These are phyloP conservation scores for Malurus leucopterus DNA, from an alignment of 2,797 vertebrate species.

Conservation along the genomic window DNA sequence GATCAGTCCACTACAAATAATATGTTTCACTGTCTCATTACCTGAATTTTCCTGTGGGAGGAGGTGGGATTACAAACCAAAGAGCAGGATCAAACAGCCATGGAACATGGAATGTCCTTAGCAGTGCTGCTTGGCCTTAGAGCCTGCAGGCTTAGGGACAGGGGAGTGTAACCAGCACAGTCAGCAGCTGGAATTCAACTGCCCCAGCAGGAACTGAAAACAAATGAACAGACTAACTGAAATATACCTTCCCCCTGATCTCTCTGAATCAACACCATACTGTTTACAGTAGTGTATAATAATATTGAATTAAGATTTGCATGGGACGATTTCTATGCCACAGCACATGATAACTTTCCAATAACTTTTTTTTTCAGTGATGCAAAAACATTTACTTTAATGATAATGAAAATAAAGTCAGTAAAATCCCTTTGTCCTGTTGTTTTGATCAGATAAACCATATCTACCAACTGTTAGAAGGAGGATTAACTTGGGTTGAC, in stretches of 20 bases:
- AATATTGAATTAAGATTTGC: slow-evolving; percentile 69
- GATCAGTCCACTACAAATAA: neutral
- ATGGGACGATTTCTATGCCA: slow-evolving; percentile 41
- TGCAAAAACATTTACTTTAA: slow-evolving; percentile 60
- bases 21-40: neutral
- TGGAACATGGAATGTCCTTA: neutral
- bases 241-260: slow-evolving; percentile 23
- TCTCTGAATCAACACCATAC: slow-evolving; percentile 47
- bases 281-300: slow-evolving; percentile 64
- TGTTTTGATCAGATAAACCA: slow-evolving; percentile 59
- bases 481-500: slow-evolving; percentile 58
- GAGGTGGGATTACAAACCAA: neutral
- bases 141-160: neutral
- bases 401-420: slow-evolving; percentile 61
- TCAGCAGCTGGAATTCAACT: slow-evolving; percentile 46
- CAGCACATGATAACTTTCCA: slow-evolving; percentile 34
- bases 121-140: neutral
- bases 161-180: neutral
- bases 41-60: neutral
- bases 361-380: slow-evolving; percentile 2
- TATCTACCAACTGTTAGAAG: slow-evolving; percentile 61
- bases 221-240: slow-evolving; percentile 38
- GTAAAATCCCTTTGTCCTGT: slow-evolving; percentile 56
- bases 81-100: neutral
- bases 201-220: slow-evolving; percentile 43